Percentiles rank a stretch among this genome's conserved stretches.
Evolutionary conservation across 2,888 invertebrate species (phyloP).

Genomic region (Germaria angustata): DNA sequence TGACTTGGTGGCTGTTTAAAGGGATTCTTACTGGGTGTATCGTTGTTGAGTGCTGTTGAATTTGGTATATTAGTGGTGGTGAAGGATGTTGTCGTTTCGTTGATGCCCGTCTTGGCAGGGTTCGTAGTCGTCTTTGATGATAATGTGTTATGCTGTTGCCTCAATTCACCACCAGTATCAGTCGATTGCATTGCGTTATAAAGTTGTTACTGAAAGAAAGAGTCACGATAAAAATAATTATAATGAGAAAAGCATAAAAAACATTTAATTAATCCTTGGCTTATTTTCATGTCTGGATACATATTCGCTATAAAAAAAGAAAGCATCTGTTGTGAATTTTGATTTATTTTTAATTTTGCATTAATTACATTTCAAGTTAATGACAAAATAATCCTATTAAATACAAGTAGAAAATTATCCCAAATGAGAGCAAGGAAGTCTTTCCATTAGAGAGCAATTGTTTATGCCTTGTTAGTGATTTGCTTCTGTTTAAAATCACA

Average conservation of each 20-base stretch:
- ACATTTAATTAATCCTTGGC: conserved; percentile 46
- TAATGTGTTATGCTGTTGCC: conserved; percentile 67
- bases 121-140: conserved; percentile 66
- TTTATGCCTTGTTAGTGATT: not conserved
- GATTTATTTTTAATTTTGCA: conserved; percentile 41
- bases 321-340: conserved; percentile 32
- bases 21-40: conserved; percentile 77
- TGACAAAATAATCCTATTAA: conserved; percentile 63
- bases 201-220: conserved; percentile 75
- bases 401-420: not conserved
- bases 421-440: not conserved
- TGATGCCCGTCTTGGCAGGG: conserved; percentile 65
- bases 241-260: conserved; percentile 1
- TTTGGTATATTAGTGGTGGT: conserved; percentile 68
- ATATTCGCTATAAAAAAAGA: not conserved
- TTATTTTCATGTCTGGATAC: conserved; percentile 14
- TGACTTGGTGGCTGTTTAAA: conserved; percentile 74
- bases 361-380: conserved; percentile 57
- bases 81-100: conserved; percentile 74
- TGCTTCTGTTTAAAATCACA: not conserved
- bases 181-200: conserved; percentile 80
- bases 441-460: not conserved
- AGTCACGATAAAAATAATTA: conserved; percentile 15
- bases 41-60: conserved; percentile 67
- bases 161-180: conserved; percentile 78